phyloP scores from a whole-genome alignment of 2,797 vertebrate species.

The Hemibagrus guttatus region DNA sequence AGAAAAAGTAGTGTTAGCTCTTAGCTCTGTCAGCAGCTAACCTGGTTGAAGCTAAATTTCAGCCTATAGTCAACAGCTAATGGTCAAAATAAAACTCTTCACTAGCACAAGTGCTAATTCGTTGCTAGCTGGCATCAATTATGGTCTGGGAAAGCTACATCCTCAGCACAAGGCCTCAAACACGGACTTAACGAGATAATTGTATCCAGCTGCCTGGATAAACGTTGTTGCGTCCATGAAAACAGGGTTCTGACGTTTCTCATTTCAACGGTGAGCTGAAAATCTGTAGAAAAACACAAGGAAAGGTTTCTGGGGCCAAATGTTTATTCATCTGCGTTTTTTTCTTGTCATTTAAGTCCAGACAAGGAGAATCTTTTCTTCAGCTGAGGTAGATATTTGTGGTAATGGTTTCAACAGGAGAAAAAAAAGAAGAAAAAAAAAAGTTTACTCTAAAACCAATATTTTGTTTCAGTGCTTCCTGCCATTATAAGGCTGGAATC shows the following conservation, averaged over 20 bases:
- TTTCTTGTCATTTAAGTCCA: neutral
- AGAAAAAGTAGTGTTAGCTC: neutral
- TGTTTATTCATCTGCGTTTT: conserved; percentile 26
- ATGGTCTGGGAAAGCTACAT: conserved; percentile 26
- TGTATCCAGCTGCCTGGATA: conserved; percentile 47
- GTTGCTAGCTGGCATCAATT: conserved; percentile 38
- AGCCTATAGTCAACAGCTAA: conserved; percentile 5
- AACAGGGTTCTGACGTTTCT: conserved; percentile 32
- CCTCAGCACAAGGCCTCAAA: conserved; percentile 27
- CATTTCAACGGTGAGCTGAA: conserved; percentile 12
- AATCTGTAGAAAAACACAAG: conserved; percentile 29
- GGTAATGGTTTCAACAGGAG: conserved; percentile 40
- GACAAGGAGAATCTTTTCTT: conserved; percentile 18
- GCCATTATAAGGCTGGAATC: conserved; percentile 41
- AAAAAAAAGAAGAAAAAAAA: neutral
- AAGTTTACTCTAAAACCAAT: conserved; percentile 38
- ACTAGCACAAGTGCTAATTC: conserved; percentile 36
- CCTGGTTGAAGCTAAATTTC: conserved; percentile 15
- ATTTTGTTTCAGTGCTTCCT: conserved; percentile 48
- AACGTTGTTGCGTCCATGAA: conserved; percentile 16
- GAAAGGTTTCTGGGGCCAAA: neutral
- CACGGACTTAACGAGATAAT: conserved; percentile 28
- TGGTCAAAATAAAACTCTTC: conserved; percentile 3
- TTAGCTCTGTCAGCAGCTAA: conserved; percentile 2
- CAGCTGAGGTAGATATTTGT: conserved; percentile 17